Evolutionary conservation across 2,797 vertebrate genomes (phyloP), one percentile per base, ranked within the genome.

Genomic region (Myioborus miniatus): DNA sequence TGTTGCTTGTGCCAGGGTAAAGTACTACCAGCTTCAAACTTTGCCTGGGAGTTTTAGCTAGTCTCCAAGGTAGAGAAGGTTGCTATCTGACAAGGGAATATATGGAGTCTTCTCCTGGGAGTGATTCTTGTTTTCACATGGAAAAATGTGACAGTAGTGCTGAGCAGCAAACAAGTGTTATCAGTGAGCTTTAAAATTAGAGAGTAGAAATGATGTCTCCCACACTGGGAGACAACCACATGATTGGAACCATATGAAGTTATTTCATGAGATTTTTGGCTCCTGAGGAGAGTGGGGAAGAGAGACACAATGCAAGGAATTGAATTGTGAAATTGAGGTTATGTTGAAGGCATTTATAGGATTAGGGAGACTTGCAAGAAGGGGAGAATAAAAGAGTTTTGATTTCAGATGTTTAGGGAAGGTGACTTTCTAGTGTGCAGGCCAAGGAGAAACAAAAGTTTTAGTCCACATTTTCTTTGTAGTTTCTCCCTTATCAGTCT

Each of bases 301-400:
- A 72, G 49, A 90, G 11, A 29, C 4, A 30, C 46, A 87, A 41
- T 65, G 17, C 18, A 81, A 83, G 50, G 62, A 83, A 69, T 34
- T 37, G n/a, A 87, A 41, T 47, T 91, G 76, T 88, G 76, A 91
- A 94, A 88, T 65, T 56, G 84, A 78, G 34, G 58, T 83, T 81
- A 44, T 86, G n/a, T 81, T 78, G 43, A 68, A 85, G 9, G 36
- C 7, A 5, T 69, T 91, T 88, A 63, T 41, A 72, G 43, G 69
- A 75, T 92, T 87, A 85, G n/a, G 22, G 30, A 68, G 37, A 43
- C 47, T 65, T 84, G 13, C 15, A 92, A 49, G 56, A 69, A 58
- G 3, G 4, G 41, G 3, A 16, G 22, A 7, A 18, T 13, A 18
- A 21, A 41, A 9, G 20, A 2, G 3, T 44, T 81, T 82, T 87